phyloP scores from a whole-genome alignment of 1,140 invertebrate genomes.

The Hydropsyche tenuis region DNA sequence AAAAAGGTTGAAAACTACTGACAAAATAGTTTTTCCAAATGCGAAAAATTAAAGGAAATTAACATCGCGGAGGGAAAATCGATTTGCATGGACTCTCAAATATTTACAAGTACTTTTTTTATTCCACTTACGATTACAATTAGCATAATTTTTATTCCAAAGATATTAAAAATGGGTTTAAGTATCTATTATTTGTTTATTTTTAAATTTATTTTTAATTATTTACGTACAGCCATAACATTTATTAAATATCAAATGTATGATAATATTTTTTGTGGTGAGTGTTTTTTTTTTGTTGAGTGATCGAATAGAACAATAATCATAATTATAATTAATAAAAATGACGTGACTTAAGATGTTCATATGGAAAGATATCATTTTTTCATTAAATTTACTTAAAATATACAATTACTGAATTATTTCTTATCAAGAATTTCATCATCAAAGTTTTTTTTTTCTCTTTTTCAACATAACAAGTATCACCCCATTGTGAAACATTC shows the following conservation, averaged over 20 bases:
- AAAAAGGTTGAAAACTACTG: not conserved
- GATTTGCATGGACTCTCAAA: conserved; percentile 28
- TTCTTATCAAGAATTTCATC: conserved; percentile 36
- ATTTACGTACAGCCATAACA: conserved; percentile 47
- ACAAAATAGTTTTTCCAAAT: conserved; percentile 17
- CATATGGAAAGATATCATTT: conserved; percentile 39
- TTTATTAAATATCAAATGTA: conserved; percentile 46
- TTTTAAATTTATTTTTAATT: conserved; percentile 22
- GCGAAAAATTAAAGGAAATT: conserved; percentile 29
- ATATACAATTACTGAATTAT: conserved; percentile 30
- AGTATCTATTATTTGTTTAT: conserved; percentile 40
- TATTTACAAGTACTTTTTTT: conserved; percentile 29
- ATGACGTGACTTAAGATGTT: conserved; percentile 41
- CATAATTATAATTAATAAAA: conserved; percentile 32
- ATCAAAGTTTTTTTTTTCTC: conserved; percentile 27
- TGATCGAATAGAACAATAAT: conserved; percentile 1
- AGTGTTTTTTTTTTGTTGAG: conserved; percentile 1
- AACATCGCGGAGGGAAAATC: conserved; percentile 28
- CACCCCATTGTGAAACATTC: conserved; percentile 40
- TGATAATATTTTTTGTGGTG: conserved; percentile 17
- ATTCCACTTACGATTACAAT: conserved; percentile 31
- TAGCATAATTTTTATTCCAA: conserved; percentile 27
- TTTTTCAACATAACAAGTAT: conserved; percentile 41
- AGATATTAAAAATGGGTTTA: conserved; percentile 42
- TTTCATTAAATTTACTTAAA: conserved; percentile 26